Evolutionary conservation across 2,113 vertebrate genomes (phyloP).

Genomic region (Lonchura striata): DNA sequence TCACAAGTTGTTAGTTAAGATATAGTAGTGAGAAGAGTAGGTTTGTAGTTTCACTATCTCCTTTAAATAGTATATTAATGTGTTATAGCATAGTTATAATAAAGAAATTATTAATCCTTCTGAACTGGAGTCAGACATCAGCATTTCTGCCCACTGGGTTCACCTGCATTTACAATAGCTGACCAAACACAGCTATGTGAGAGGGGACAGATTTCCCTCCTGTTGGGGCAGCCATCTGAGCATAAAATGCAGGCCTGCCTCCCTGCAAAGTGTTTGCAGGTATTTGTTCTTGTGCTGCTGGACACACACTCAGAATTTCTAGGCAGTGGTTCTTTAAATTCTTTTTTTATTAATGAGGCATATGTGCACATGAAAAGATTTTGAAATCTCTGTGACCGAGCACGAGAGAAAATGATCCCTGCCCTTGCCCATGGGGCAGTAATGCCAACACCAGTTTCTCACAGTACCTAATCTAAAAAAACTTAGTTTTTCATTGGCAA

Average conservation of each 20-base stretch:
- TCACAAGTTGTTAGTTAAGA: no score
- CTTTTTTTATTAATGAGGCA: neutral
- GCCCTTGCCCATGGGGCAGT: neutral
- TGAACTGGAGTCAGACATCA: no score
- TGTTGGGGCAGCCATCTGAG: neutral
- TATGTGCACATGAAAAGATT: neutral
- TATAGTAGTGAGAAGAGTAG: no score
- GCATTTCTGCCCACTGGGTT: no score
- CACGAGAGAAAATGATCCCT: neutral
- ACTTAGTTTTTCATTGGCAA: neutral
- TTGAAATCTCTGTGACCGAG: neutral
- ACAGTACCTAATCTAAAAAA: neutral
- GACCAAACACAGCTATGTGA: fast-evolving
- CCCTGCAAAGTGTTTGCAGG: neutral
- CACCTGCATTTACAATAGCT: neutral
- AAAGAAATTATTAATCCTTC: no score
- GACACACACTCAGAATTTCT: neutral
- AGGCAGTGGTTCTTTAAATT: neutral
- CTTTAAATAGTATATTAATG: no score
- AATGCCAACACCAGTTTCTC: neutral
- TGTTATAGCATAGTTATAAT: no score
- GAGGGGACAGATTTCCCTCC: neutral
- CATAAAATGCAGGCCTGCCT: neutral
- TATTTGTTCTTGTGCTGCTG: neutral
- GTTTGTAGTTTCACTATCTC: no score